A percentile compares a stretch with the other conserved stretches of the same genome.
Evolutionary conservation across 2,113 vertebrate genomes (phyloP).

Genomic region (Mastomys coucha): DNA sequence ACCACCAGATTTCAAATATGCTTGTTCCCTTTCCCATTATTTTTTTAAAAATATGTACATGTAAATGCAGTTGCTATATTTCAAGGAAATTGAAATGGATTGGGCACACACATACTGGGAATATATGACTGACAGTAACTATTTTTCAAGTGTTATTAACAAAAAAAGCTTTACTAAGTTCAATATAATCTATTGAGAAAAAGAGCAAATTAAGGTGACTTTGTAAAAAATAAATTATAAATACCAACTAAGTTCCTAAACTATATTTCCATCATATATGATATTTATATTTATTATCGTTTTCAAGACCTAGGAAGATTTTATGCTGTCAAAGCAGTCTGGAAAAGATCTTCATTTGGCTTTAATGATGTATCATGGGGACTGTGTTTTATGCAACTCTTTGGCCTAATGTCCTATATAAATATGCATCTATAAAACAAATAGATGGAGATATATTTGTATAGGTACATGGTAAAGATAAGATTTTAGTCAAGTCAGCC

Average conservation of each 20-base stretch:
- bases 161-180: background rate
- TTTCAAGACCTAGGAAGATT: background rate
- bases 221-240: slow-evolving; percentile 3
- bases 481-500: background rate
- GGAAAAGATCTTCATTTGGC: background rate
- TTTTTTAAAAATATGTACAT: background rate
- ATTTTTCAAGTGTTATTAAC: background rate
- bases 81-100: background rate
- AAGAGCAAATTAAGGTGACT: background rate
- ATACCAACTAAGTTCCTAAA: background rate
- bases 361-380: background rate
- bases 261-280: background rate
- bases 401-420: background rate
- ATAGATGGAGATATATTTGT: background rate
- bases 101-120: background rate
- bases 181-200: background rate
- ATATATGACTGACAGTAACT: background rate
- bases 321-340: background rate
- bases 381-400: background rate
- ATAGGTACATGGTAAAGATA: background rate
- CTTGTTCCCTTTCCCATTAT: background rate
- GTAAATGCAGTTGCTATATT: background rate
- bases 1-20: background rate
- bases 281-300: background rate
- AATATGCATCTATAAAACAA: background rate